phyloP scores from a whole-genome alignment of 2,113 vertebrate species.

The Pelodiscus sinensis region DNA sequence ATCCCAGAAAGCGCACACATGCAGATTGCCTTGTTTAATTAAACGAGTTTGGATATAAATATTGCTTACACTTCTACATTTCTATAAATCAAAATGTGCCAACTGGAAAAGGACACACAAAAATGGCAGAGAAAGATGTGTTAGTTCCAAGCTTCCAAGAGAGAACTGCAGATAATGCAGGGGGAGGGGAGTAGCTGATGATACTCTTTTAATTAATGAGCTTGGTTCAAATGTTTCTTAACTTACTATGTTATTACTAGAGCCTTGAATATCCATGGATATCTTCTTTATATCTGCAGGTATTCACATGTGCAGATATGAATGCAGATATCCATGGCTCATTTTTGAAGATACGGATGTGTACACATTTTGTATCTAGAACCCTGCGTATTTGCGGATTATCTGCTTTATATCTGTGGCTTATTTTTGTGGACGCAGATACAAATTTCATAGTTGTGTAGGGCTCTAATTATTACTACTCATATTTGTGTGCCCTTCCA shows the following conservation, averaged over 20 bases:
- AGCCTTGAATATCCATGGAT: too few relatives aligned
- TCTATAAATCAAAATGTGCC: slow-evolving; percentile 57
- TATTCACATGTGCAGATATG: too few relatives aligned
- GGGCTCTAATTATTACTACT: not conserved
- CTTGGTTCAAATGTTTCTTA: slow-evolving; percentile 37
- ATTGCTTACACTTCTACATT: slow-evolving; percentile 70
- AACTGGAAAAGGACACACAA: slow-evolving; percentile 69
- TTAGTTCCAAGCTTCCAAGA: slow-evolving; percentile 44
- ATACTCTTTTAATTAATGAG: slow-evolving; percentile 57
- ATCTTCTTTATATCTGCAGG: too few relatives aligned
- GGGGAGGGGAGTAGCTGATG: slow-evolving; percentile 44
- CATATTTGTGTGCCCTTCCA: slow-evolving; percentile 42
- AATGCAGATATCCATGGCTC: too few relatives aligned
- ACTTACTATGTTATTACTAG: slow-evolving; percentile 36
- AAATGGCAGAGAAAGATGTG: slow-evolving; percentile 63
- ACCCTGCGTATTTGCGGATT: too few relatives aligned
- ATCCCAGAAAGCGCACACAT: slow-evolving; percentile 61
- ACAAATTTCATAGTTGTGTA: too few relatives aligned
- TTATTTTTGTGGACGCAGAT: too few relatives aligned
- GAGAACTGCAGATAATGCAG: slow-evolving; percentile 41
- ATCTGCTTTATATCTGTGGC: too few relatives aligned
- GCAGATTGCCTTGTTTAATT: slow-evolving; percentile 74
- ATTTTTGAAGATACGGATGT: too few relatives aligned
- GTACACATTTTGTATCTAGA: too few relatives aligned
- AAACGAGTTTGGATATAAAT: slow-evolving; percentile 68